Conservation (phyloP, 2,797 vertebrate genomes). For the Graptemys geographica region DNA sequence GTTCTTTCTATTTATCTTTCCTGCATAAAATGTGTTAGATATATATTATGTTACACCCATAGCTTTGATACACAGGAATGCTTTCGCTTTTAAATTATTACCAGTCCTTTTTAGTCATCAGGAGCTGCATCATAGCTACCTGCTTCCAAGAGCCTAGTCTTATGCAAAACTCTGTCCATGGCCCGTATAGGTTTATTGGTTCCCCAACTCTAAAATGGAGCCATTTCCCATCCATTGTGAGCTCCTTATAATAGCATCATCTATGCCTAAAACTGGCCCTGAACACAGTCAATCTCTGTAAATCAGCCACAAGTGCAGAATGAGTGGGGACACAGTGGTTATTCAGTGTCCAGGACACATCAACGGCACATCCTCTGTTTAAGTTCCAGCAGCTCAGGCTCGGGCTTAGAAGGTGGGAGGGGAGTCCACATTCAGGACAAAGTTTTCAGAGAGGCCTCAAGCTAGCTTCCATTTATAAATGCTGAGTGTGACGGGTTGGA, state of each 20-base stretch:
- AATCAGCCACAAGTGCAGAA: neutral
- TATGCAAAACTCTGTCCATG: neutral
- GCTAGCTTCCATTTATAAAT: neutral
- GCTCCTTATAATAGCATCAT: neutral
- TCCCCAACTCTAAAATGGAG: constrained; percentile 24
- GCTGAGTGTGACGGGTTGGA: no score
- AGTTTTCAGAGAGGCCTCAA: neutral
- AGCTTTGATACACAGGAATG: constrained; percentile 34
- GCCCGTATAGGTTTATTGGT: neutral
- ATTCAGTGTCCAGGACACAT: neutral
- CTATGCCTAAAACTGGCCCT: neutral
- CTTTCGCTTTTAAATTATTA: constrained; percentile 48
- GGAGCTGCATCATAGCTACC: constrained; percentile 34
- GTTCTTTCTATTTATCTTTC: constrained; percentile 51
- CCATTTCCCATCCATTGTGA: neutral
- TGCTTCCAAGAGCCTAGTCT: constrained; percentile 10
- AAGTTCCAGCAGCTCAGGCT: neutral
- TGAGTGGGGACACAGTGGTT: neutral
- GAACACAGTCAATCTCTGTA: neutral
- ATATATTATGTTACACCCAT: constrained; percentile 34
- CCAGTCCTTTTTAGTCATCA: constrained; percentile 35
- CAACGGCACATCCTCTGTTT: neutral
- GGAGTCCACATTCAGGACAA: neutral
- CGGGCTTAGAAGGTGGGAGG: neutral
- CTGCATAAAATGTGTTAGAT: neutral